Evolutionary conservation across 1,140 invertebrate species (phyloP), one percentile per base, ranked within the genome.

Genomic region (Rhagoletis zephyria): DNA sequence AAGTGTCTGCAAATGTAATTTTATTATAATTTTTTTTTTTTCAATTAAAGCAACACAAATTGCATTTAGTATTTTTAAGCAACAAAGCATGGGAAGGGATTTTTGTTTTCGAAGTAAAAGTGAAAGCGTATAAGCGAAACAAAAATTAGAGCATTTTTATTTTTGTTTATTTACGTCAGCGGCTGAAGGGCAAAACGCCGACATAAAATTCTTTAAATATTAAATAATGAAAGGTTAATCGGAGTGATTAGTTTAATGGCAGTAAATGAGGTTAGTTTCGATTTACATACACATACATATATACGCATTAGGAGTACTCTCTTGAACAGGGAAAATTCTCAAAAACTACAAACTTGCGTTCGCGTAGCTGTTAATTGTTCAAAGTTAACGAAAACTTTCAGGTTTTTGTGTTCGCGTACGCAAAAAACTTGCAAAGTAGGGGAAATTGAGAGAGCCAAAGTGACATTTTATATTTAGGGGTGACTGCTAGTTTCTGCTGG

Each of bases 171-270:
- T 56, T 81, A 51, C 12, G 16, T 77, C 42, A 48, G 70, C n/a
- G 16, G 6, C n/a, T 56, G 74, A 81, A 81, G 74, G 74, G 45
- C 74, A 81, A 77, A 74, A 74, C 5, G 16, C 67, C 45, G 42
- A 9, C 40, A 40, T 9, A 4, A 70, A 2, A 9, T 12, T 63
- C 16, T 63, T 63, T 63, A n/a, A 14, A 16, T 63, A 10, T 10
- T 56, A 6, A 67, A 40, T 67, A 40, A 42, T 67, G 64, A 40
- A 42, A 48, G 45, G 45, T 74, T 48, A 74, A 42, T 16, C 16
- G 42, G 3, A 48, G 3, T 45, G 0, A 74, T 74, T 74, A 16
- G 40, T 48, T 45, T n/a, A 74, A 42, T 70, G 10, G 12, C 2
- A 45, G 19, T 63, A 14, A 16, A 14, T 63, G 16, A 19, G 19